A percentile compares a stretch with the other conserved stretches of the same genome.
phyloP scores from a whole-genome alignment of 1,140 invertebrate species.

The Conopomorpha cramerella region DNA sequence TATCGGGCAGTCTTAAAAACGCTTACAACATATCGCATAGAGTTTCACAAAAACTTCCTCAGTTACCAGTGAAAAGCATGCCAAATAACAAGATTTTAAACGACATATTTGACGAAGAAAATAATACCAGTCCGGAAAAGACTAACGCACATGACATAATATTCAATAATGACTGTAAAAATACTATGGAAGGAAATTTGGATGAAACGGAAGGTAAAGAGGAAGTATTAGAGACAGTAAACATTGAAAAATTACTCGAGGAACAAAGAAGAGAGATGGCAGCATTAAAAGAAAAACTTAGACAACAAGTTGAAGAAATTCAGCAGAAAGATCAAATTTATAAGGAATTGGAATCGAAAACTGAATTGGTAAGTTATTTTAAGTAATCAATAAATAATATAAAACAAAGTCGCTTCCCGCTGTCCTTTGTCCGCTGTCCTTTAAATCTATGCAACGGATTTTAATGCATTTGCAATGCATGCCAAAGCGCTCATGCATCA shows the following conservation, averaged over 20 bases:
- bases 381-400: neutral
- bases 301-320: conserved; percentile 31
- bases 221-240: too few relatives aligned
- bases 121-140: too few relatives aligned
- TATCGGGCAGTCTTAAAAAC: conserved; percentile 42
- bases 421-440: neutral
- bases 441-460: too few relatives aligned
- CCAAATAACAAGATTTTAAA: conserved; percentile 37
- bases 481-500: too few relatives aligned
- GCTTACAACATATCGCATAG: conserved; percentile 27
- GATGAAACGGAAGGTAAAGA: too few relatives aligned
- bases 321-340: conserved; percentile 40
- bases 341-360: conserved; percentile 41
- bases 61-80: conserved; percentile 22
- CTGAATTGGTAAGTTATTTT: conserved; percentile 38
- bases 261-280: conserved; percentile 39
- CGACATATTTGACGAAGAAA: conserved; percentile 41
- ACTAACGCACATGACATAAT: too few relatives aligned
- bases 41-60: conserved; percentile 17
- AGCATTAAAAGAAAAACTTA: conserved; percentile 24
- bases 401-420: neutral
- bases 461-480: too few relatives aligned
- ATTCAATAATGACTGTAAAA: too few relatives aligned
- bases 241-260: too few relatives aligned
- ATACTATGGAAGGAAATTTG: too few relatives aligned